Evolutionary conservation across 2,113 vertebrate species (phyloP).

Genomic region (Hipposideros armiger): DNA sequence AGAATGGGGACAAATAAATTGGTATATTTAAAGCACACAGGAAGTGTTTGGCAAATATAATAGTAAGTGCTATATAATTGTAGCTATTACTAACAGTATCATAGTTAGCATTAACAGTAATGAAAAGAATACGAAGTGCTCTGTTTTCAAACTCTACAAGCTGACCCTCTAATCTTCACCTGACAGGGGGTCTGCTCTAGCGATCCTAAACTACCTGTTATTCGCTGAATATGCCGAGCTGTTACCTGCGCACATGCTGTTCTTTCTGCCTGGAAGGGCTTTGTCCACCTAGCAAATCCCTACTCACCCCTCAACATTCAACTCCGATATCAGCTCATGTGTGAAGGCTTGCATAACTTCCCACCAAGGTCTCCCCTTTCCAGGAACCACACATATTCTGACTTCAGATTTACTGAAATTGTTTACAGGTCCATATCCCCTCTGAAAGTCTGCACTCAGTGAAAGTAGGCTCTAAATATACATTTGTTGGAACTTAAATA

Average conservation of each 20-base stretch:
- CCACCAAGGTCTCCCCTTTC: neutral
- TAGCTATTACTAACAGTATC: neutral
- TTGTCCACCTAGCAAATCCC: neutral
- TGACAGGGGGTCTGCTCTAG: neutral
- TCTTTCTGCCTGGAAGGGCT: neutral
- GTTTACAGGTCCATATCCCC: neutral
- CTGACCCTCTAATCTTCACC: neutral
- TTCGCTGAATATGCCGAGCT: neutral
- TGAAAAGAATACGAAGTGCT: neutral
- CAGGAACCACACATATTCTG: neutral
- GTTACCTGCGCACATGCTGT: neutral
- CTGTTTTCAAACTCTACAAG: neutral
- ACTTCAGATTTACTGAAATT: neutral
- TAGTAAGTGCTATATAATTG: neutral
- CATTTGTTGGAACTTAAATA: neutral
- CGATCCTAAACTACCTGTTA: neutral
- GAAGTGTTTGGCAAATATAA: neutral
- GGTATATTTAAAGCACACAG: neutral
- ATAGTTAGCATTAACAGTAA: conserved; percentile 13
- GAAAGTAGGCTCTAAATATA: neutral
- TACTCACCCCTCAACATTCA: neutral
- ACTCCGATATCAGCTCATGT: neutral
- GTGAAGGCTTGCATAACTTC: neutral
- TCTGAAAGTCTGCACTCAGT: neutral
- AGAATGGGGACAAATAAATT: conserved; percentile 24